Evolutionary conservation across 2,888 invertebrate genomes (phyloP), one percentile per base, ranked within the genome.

Genomic region (Trisateles emortualis): DNA sequence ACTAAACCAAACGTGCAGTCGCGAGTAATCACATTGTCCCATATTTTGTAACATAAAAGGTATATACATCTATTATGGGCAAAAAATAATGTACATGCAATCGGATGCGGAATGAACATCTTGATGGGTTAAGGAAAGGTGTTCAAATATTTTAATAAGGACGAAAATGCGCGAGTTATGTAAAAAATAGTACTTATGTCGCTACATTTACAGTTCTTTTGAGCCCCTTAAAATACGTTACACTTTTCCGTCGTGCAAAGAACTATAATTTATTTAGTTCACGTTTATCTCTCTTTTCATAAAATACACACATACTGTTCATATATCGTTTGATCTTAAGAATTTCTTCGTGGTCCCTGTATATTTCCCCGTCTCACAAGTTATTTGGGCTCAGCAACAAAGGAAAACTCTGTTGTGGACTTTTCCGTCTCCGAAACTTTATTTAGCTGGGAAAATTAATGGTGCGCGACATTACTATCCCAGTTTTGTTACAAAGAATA

Each of bases 371-470:
- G 53, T 45, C 55, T 46, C 56, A n/a, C 59, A 59, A 67, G 52
- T 66, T 75, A 73, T 78, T 73, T 72, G 55, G 52, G 46, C 49
- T 57, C 49, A 54, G 47, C 60, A 51, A 70, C 73, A 69, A 74
- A 70, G 63, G 58, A 52, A 62, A 76, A 58, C 65, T 64, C 62
- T 57, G 19, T 43, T 53, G 66, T 70, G 60, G 72, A 72, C 67
- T 69, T 67, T 65, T 66, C 67, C 66, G 60, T 68, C 54, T 60
- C 62, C 66, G 63, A 57, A 68, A 64, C 69, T 72, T 76, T 74
- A 72, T 75, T 74, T 69, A 56, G 64, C 51, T 55, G 56, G 40
- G 56, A 61, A 57, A 66, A 74, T 72, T 63, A 63, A 73, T 74
- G 61, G 69, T 42, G 64, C 57, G 63, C 44, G 61, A 59, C 67